These are phyloP conservation scores for Echinometra lucunter DNA, from an alignment of 53 echinoderm and acorn worm genomes.

Conservation along the genomic window DNA sequence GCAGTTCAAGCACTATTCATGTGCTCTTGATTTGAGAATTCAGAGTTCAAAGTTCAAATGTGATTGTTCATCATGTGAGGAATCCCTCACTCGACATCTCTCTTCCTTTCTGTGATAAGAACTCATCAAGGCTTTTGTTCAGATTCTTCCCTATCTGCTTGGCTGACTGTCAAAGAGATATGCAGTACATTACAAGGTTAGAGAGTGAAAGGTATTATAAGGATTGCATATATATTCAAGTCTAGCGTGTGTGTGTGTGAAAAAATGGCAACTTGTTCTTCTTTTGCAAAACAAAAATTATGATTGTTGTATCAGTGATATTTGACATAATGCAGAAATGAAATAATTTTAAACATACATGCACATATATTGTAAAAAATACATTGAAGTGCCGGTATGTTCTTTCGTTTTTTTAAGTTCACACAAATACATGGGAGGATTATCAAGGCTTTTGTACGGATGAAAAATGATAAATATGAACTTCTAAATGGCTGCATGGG, in stretches of 20 bases:
- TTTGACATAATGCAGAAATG: too few species aligned
- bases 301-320: too few species aligned
- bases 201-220: neutral
- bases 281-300: too few species aligned
- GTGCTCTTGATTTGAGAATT: constrained; percentile 6
- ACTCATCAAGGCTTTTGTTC: constrained; percentile 71
- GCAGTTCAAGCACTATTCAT: neutral
- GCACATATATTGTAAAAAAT: too few species aligned
- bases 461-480: neutral
- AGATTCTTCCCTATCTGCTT: constrained; percentile 84
- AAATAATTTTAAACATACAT: too few species aligned
- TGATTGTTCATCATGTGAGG: constrained; percentile 48
- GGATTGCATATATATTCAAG: neutral
- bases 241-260: neutral
- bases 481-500: too few species aligned
- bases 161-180: constrained; percentile 79
- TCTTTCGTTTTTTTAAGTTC: neutral
- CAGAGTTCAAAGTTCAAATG: constrained; percentile 43
- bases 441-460: neutral
- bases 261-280: too few species aligned
- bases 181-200: neutral
- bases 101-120: constrained; percentile 80
- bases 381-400: too few species aligned
- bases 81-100: constrained; percentile 70
- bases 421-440: neutral